Percentiles rank a stretch among this genome's conserved stretches.
These are phyloP conservation scores for Picus viridis DNA, from an alignment of 2,797 vertebrate species.

Conservation along the genomic window DNA sequence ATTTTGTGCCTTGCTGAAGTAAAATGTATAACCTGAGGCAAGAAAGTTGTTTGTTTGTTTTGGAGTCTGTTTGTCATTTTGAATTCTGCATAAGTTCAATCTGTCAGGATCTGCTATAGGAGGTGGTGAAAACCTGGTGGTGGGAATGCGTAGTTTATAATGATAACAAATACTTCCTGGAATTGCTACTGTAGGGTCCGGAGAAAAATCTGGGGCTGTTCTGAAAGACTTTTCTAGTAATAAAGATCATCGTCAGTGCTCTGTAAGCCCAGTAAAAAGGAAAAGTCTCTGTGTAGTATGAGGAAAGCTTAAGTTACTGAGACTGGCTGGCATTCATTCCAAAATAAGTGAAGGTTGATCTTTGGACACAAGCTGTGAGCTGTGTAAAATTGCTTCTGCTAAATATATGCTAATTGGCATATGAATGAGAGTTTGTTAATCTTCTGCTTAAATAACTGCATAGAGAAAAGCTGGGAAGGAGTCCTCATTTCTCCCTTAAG, in stretches of 20 bases:
- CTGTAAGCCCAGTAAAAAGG: not conserved
- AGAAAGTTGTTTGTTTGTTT: not conserved
- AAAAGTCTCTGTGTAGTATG: not conserved
- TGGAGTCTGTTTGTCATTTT: not conserved
- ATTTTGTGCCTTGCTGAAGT: not conserved
- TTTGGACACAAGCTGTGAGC: constrained; percentile 34
- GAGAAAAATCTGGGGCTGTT: not conserved
- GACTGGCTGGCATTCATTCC: constrained; percentile 9
- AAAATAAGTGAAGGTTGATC: constrained; percentile 10
- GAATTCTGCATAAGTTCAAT: not conserved
- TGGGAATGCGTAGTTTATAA: not conserved
- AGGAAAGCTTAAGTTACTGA: not conserved
- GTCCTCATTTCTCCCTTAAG: not conserved
- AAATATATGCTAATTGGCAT: constrained; percentile 24
- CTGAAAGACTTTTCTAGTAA: not conserved
- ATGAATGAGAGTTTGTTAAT: constrained; percentile 21
- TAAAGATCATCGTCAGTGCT: not conserved
- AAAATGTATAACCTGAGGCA: not conserved
- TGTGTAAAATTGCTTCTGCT: constrained; percentile 35
- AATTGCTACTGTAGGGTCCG: not conserved
- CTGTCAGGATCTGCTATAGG: not conserved
- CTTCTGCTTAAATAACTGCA: constrained; percentile 2
- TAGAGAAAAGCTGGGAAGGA: not conserved
- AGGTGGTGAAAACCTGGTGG: not conserved
- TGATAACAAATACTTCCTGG: not conserved